Evolutionary conservation across 2,113 vertebrate genomes (phyloP).

Genomic region (Elephantulus edwardii): DNA sequence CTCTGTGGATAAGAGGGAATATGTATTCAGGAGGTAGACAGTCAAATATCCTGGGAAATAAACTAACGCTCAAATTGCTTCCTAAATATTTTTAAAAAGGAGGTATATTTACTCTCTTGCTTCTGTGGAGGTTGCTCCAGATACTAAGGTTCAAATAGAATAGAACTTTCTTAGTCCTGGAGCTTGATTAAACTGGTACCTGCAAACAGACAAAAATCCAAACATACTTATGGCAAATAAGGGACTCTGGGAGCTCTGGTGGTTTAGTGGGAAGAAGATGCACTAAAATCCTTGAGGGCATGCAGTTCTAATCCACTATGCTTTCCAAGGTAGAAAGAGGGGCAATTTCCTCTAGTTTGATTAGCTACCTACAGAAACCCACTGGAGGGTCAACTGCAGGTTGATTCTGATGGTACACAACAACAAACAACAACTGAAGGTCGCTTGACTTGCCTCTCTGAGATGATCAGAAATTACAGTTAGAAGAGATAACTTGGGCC

Average conservation of each 20-base stretch:
- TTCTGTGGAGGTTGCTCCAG: neutral
- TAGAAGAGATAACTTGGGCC: fast-evolving
- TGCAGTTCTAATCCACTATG: too few relatives aligned
- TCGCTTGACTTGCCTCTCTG: neutral
- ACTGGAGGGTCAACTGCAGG: too few relatives aligned
- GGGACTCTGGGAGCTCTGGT: too few relatives aligned
- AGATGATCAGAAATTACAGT: neutral
- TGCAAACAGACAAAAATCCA: neutral
- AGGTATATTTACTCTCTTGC: neutral
- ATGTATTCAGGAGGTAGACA: neutral
- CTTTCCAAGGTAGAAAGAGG: too few relatives aligned
- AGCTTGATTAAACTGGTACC: neutral
- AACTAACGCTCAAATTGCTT: neutral
- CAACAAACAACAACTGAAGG: too few relatives aligned
- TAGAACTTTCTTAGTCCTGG: neutral
- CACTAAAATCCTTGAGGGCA: too few relatives aligned
- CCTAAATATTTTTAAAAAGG: neutral
- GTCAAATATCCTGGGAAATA: neutral
- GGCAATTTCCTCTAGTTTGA: too few relatives aligned
- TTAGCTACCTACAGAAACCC: too few relatives aligned
- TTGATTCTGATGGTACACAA: too few relatives aligned
- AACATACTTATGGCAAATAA: neutral
- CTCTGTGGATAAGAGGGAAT: neutral
- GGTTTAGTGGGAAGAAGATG: too few relatives aligned
- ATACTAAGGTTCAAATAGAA: neutral